These are phyloP conservation scores for Podabrus alpinus DNA, from an alignment of 2,888 invertebrate genomes.

Conservation along the genomic window DNA sequence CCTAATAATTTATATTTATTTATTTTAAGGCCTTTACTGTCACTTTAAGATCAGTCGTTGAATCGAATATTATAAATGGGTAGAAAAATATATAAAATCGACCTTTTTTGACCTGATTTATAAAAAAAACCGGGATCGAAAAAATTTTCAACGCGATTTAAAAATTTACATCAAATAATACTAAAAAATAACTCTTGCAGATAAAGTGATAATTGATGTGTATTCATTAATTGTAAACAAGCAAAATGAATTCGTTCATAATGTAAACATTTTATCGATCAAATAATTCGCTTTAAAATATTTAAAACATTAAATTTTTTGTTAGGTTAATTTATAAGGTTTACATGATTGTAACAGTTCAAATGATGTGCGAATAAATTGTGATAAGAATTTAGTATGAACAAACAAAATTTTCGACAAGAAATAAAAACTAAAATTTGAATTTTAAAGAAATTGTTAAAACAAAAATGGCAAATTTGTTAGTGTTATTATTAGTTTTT, in stretches of 20 bases:
- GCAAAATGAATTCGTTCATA: not conserved
- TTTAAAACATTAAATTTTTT: not conserved
- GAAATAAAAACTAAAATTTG: not conserved
- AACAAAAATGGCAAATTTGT: not conserved
- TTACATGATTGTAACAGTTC: not conserved
- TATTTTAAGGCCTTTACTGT: not conserved
- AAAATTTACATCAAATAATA: no score
- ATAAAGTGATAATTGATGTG: not conserved
- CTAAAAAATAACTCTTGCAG: no score
- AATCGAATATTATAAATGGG: not conserved
- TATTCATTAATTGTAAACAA: not conserved
- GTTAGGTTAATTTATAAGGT: not conserved
- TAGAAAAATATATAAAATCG: not conserved
- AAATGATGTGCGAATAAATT: not conserved
- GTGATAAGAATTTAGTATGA: not conserved
- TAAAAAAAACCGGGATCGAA: no score
- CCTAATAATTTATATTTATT: not conserved
- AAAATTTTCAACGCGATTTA: no score
- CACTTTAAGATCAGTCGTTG: not conserved
- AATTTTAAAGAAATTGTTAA: not conserved
- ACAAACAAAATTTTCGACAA: not conserved
- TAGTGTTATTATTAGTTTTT: not conserved
- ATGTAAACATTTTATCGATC: not conserved
- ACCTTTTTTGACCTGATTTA: not conserved
- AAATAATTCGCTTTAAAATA: not conserved